Evolutionary conservation across 2,888 invertebrate species (phyloP), one percentile per base, ranked within the genome.

Genomic region (Acronicta aceris): DNA sequence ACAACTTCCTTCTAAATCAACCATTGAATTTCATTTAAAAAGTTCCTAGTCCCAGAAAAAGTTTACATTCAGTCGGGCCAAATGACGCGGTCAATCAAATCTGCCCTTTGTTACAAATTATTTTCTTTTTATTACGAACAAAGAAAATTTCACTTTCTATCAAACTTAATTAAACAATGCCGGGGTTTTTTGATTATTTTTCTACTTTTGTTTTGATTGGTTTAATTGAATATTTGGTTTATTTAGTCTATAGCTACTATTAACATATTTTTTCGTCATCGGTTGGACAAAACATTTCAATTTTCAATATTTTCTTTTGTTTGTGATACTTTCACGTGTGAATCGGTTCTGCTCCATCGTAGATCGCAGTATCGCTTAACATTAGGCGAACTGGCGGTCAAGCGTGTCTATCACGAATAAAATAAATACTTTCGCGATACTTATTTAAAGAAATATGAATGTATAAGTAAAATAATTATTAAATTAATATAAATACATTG

Each of bases 121-220:
- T 73, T 72, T 81, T 79, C 74, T 76, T 79, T 63, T 60, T 79
- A 74, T 66, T 66, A 74, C 0, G 79, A 82, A 83, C 82, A 84
- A 87, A 82, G 75, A 76, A 38, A 81, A 81, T 74, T 78, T 79
- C 68, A 62, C 78, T 81, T 83, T 84, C 79, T 78, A 77, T 82
- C 74, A 81, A 82, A 84, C 74, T 78, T 84, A 84, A 86, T 85
- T 83, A 83, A 74, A 71, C 73, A 80, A 81, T 83, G 78, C 78
- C 62, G 65, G 69, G 75, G 59, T 77, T 67, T 62, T 70, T 54
- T 59, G 63, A 59, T 76, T 75, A 72, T 76, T 65, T 77, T 71
- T 69, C 59, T 63, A 73, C 74, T 65, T 73, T 76, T 73, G 67
- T 69, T 78, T 78, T 74, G 68, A 78, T 81, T 79, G 74, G 65